These are phyloP conservation scores for Syrista parreyssii DNA, from an alignment of 2,888 invertebrate genomes.

Conservation along the genomic window DNA sequence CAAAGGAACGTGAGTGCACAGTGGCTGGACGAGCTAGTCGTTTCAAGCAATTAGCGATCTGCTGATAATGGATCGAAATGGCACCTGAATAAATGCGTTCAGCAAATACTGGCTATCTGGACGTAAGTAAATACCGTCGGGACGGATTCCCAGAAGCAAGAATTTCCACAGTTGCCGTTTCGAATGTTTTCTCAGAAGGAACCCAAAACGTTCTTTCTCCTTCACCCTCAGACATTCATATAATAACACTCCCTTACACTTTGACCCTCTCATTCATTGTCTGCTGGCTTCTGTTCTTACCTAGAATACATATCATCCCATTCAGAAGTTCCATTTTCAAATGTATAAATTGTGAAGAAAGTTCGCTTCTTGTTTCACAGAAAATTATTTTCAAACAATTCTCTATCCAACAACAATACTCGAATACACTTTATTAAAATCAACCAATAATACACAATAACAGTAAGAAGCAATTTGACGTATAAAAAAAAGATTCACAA, in stretches of 20 bases:
- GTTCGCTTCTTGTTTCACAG: background rate
- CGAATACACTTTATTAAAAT: background rate
- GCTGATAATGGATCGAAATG: constrained; percentile 22
- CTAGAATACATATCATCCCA: background rate
- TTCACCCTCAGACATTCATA: background rate
- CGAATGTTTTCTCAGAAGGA: background rate
- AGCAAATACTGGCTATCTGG: constrained; percentile 21
- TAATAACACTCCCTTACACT: background rate
- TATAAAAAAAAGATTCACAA: too few species aligned
- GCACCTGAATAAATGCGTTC: constrained; percentile 24
- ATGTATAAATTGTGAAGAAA: background rate
- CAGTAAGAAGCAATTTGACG: background rate
- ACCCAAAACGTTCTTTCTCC: background rate
- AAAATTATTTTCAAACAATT: background rate
- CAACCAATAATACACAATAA: background rate
- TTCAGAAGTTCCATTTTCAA: background rate
- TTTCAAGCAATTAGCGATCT: constrained; percentile 23
- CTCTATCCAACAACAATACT: background rate
- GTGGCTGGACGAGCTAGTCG: constrained; percentile 14
- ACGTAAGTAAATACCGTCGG: constrained; percentile 17
- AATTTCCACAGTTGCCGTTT: background rate
- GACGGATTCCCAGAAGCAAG: constrained; percentile 17
- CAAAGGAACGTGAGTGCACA: constrained; percentile 18
- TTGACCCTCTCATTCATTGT: background rate
- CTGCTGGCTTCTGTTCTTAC: background rate